phyloP scores from a whole-genome alignment of 2,113 vertebrate species.

The Phalacrocorax brasilianus region DNA sequence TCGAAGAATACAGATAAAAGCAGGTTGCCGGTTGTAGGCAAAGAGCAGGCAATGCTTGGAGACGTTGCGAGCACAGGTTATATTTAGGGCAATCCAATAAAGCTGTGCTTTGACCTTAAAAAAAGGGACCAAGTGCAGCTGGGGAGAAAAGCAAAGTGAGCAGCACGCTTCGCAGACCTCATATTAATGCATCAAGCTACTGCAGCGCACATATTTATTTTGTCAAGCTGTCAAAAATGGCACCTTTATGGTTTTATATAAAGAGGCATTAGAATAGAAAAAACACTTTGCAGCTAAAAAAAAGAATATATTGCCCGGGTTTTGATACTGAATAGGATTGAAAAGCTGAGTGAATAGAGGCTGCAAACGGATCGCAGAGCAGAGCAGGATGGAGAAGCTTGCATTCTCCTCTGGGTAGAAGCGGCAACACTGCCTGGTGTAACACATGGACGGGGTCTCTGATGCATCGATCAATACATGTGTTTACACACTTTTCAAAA shows the following conservation, averaged over 20 bases:
- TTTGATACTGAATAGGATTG: background rate
- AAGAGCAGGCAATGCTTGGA: background rate
- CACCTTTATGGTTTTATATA: background rate
- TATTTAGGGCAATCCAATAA: background rate
- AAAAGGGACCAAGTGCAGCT: background rate
- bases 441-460: background rate
- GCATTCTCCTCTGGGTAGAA: background rate
- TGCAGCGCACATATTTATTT: background rate
- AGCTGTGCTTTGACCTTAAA: background rate
- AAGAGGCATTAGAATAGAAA: background rate
- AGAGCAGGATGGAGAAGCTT: background rate
- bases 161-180: background rate
- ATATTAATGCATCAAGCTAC: background rate
- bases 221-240: slow-evolving; percentile 33
- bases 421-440: rapidly evolving
- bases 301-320: background rate
- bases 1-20: background rate
- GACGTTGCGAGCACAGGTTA: rapidly evolving
- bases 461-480: background rate
- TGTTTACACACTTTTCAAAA: background rate
- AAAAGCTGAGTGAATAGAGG: background rate
- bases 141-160: background rate
- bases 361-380: rapidly evolving
- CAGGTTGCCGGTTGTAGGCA: rapidly evolving
- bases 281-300: background rate